These are phyloP conservation scores for Mylabris phalerata DNA, from an alignment of 1,140 invertebrate genomes.

Conservation along the genomic window DNA sequence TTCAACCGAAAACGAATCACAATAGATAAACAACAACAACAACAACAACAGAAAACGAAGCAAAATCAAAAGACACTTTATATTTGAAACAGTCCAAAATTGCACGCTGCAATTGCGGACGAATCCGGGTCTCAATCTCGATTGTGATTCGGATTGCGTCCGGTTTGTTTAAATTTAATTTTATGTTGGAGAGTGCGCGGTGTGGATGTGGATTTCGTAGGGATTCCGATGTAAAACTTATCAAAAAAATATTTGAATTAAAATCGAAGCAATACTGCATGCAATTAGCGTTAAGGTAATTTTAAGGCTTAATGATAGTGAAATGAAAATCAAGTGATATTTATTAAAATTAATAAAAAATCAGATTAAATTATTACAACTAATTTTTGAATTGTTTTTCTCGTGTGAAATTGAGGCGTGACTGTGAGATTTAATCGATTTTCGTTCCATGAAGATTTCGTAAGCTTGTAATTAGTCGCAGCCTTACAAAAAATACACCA, in stretches of 20 bases:
- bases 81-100: no score
- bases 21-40: no score
- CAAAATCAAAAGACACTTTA: no score
- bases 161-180: no score
- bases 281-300: constrained; percentile 8
- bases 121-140: no score
- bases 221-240: neutral
- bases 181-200: neutral
- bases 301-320: constrained; percentile 12
- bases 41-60: no score
- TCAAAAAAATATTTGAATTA: no score
- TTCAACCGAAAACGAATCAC: neutral
- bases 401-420: no score
- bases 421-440: no score
- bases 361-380: neutral
- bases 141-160: no score
- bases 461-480: constrained; percentile 25
- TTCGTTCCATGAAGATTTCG: no score
- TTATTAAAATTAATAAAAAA: constrained; percentile 1
- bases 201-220: neutral
- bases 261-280: constrained; percentile 16
- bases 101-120: no score
- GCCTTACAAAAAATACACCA: constrained; percentile 32
- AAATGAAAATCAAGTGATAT: constrained; percentile 9
- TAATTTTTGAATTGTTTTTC: neutral